Evolutionary conservation across 2,113 vertebrate genomes (phyloP), one percentile per base, ranked within the genome.

Genomic region (Tursiops truncatus): DNA sequence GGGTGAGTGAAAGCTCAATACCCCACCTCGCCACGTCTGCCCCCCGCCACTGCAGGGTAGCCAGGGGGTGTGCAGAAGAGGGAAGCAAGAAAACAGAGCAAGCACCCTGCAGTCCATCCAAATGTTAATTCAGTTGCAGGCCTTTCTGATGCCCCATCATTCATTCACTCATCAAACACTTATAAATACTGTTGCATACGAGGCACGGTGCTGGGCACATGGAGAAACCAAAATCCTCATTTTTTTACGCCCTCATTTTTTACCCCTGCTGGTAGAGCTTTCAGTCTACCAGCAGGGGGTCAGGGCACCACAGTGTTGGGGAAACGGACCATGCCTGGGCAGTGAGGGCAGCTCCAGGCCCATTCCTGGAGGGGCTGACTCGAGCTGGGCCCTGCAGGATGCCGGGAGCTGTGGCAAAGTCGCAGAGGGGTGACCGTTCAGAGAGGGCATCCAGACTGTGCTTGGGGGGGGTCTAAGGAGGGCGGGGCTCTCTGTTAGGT

Each of bases 81-180:
- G 23, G 88, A 50, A n/a, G 70, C 63, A 17, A 36, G 17, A 10
- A 58, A 11, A 9, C 2, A 53, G 53, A 67, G 41, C 7, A 11
- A 8, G 74, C 0, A 8, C 20, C 47, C 36, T 1, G 0, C 5
- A 10, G 44, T 14, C 79, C 74, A 31, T 6, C 23, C 26, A 67
- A 18, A 67, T 0, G 4, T 31, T 12, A 20, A 14, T 21, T 25
- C 13, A 50, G 26, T 60, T 2, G 0, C 76, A 67, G 41, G 63
- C 47, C 90, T 38, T 86, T 10, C 82, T 56, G 58, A 68, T 13
- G 28, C 8, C 15, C 53, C 53, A 3, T 12, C 53, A 6, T 2
- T 53, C 73, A 65, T 9, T 56, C 68, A 44, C 38, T 50, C 67
- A 65, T 23, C 31, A 25, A 63, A 41, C 56, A 38, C 11, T 4